Conservation (phyloP, 2,797 vertebrate genomes). For the Brachyrhaphis roseni region DNA sequence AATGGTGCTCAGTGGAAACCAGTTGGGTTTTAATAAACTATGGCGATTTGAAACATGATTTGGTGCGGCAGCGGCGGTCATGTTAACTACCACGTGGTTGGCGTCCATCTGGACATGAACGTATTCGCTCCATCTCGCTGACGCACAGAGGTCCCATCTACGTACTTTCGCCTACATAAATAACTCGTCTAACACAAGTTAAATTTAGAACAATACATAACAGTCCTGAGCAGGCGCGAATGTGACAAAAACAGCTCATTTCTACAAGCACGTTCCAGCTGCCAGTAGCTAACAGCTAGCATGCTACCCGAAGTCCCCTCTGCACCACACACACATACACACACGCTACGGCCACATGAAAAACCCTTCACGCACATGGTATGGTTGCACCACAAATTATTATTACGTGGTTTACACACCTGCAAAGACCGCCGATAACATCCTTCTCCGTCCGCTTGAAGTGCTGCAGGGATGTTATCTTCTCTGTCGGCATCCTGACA, state of each 20-base stretch:
- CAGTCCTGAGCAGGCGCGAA: background rate
- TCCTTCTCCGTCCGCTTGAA: slow-evolving; percentile 95
- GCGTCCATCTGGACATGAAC: slow-evolving; percentile 74
- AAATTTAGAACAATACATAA: accelerated
- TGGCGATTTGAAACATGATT: slow-evolving; percentile 20
- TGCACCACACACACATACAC: slow-evolving; percentile 41
- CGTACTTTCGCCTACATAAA: background rate
- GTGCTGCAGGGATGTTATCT: slow-evolving; percentile 90
- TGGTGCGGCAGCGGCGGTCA: slow-evolving; percentile 55
- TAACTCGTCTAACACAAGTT: accelerated
- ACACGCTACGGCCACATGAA: slow-evolving; percentile 36
- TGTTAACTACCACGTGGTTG: slow-evolving; percentile 88
- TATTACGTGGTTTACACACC: slow-evolving; percentile 74
- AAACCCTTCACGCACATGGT: slow-evolving; percentile 3
- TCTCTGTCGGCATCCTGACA: slow-evolving; percentile 94
- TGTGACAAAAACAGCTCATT: slow-evolving; percentile 41
- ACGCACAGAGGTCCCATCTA: slow-evolving; percentile 42
- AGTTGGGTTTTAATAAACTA: accelerated
- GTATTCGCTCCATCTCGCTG: slow-evolving; percentile 50
- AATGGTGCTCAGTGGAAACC: accelerated
- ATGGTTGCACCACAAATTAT: no score
- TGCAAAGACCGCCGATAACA: slow-evolving; percentile 93
- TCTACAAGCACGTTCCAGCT: slow-evolving; percentile 42
- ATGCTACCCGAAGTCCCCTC: slow-evolving; percentile 52
- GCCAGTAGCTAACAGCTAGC: slow-evolving; percentile 61